These are phyloP conservation scores for Tenthredo notha DNA, from an alignment of 2,888 invertebrate species.

Conservation along the genomic window DNA sequence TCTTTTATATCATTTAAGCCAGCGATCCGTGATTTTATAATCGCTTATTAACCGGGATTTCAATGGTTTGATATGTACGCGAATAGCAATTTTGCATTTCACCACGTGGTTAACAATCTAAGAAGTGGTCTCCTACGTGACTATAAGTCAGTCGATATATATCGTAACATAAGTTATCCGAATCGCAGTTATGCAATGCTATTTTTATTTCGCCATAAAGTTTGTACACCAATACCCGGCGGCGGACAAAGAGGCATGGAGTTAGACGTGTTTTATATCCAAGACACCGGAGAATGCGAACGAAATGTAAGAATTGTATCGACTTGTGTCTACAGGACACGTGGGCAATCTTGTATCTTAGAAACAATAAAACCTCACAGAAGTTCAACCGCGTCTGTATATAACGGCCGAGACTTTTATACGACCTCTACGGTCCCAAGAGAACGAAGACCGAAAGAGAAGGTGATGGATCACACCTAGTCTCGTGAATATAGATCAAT, in stretches of 20 bases:
- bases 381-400: constrained; percentile 39
- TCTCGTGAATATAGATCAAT: constrained; percentile 68
- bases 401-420: constrained; percentile 27
- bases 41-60: background rate
- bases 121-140: constrained; percentile 10
- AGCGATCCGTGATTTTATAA: background rate
- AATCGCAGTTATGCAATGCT: constrained; percentile 14
- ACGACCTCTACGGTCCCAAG: constrained; percentile 44
- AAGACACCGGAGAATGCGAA: constrained; percentile 29
- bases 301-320: constrained; percentile 44
- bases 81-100: background rate
- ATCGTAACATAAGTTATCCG: constrained; percentile 18
- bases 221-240: background rate
- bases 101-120: background rate
- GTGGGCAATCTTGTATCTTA: constrained; percentile 49
- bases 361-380: constrained; percentile 49
- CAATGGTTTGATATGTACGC: background rate
- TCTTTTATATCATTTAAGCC: background rate
- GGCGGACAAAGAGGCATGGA: background rate
- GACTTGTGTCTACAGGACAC: constrained; percentile 43
- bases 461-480: constrained; percentile 68
- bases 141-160: constrained; percentile 35
- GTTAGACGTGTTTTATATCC: constrained; percentile 22
- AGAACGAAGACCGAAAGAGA: constrained; percentile 56
- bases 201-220: constrained; percentile 47